phyloP scores from a whole-genome alignment of 2,888 invertebrate genomes.

The Caenorhabditis afra region DNA sequence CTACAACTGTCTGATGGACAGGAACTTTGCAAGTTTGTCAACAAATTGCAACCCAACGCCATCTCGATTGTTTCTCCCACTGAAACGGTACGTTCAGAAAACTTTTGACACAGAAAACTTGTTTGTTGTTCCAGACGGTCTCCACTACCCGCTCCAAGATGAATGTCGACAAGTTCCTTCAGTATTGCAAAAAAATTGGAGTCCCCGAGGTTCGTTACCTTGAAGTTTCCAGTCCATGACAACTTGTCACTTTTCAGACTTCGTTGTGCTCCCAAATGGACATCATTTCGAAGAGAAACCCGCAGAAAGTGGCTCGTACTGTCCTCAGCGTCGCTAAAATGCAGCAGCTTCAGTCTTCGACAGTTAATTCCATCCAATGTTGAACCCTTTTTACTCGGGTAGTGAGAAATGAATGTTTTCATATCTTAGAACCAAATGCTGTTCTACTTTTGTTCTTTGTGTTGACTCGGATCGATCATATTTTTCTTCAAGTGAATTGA shows the following conservation, averaged over 20 bases:
- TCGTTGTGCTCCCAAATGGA: constrained; percentile 62
- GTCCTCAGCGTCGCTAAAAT: constrained; percentile 54
- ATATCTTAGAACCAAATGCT: constrained; percentile 33
- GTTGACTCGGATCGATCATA: too few species aligned
- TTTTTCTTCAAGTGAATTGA: too few species aligned
- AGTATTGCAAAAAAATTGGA: constrained; percentile 56
- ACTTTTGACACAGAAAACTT: background rate
- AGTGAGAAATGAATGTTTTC: constrained; percentile 46
- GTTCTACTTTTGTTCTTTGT: too few species aligned
- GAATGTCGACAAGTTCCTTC: constrained; percentile 58
- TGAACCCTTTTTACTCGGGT: constrained; percentile 42
- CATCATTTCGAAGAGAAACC: constrained; percentile 63
- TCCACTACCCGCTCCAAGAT: constrained; percentile 44
- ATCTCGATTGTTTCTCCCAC: constrained; percentile 29
- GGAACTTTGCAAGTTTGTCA: constrained; percentile 58
- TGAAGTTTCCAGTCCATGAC: background rate
- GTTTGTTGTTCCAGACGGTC: constrained; percentile 24
- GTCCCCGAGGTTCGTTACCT: constrained; percentile 51
- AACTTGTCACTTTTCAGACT: constrained; percentile 33
- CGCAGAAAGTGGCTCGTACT: constrained; percentile 55
- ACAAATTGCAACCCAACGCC: constrained; percentile 50
- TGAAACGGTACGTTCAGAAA: constrained; percentile 25
- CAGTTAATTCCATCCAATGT: constrained; percentile 54
- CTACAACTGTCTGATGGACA: constrained; percentile 51
- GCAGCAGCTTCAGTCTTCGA: constrained; percentile 45